These are phyloP conservation scores for Jaculus jaculus DNA, from an alignment of 2,113 vertebrate species.

Conservation along the genomic window DNA sequence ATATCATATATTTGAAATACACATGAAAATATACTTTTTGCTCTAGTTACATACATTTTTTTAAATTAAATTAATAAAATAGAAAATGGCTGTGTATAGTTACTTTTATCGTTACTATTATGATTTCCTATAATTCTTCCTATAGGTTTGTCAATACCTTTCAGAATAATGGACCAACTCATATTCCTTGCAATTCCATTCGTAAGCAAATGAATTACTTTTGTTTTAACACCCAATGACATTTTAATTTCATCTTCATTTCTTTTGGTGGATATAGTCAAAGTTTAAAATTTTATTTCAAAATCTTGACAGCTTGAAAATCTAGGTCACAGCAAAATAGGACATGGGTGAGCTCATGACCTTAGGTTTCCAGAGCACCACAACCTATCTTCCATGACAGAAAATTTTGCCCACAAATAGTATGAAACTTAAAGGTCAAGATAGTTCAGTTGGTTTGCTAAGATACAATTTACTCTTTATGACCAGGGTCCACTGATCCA, in stretches of 20 bases:
- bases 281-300: slow-evolving; percentile 90
- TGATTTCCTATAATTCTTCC: not conserved
- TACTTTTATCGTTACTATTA: not conserved
- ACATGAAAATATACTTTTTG: not conserved
- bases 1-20: not conserved
- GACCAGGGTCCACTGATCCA: slow-evolving; percentile 95
- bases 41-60: not conserved
- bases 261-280: not conserved
- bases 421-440: slow-evolving; percentile 99
- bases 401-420: slow-evolving; percentile 99
- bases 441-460: slow-evolving; percentile 92
- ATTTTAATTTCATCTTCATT: not conserved
- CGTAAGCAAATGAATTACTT: not conserved
- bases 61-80: not conserved
- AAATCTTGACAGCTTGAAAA: slow-evolving; percentile 94
- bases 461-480: slow-evolving; percentile 95
- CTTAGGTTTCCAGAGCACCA: slow-evolving; percentile 99
- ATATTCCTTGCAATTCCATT: not conserved
- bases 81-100: not conserved
- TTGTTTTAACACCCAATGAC: not conserved
- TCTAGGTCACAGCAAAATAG: slow-evolving; percentile 93
- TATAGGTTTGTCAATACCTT: not conserved
- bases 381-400: slow-evolving; percentile 98
- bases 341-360: slow-evolving; percentile 99
- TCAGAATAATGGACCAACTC: not conserved